Conservation (phyloP, 2,888 invertebrate species). For the Sarcophaga carnaria region DNA sequence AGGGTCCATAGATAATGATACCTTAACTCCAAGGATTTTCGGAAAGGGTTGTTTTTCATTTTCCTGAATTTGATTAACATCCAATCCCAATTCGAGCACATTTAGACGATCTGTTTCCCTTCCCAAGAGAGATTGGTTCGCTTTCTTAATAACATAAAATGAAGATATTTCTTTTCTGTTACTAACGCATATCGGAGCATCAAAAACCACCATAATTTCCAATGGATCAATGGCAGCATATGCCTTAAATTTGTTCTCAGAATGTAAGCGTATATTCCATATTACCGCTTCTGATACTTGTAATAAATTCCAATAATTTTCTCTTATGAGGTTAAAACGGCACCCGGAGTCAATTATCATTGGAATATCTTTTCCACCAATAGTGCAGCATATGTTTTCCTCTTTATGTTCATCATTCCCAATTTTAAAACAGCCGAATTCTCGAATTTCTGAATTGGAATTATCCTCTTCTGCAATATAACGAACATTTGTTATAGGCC, state of each 20-base stretch:
- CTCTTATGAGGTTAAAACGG: conserved; percentile 54
- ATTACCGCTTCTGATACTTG: neutral
- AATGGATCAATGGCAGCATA: no score
- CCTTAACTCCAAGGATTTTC: conserved; percentile 24
- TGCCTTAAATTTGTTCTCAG: no score
- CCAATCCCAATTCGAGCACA: conserved; percentile 41
- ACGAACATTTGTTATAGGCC: no score
- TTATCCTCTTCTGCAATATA: no score
- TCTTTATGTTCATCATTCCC: no score
- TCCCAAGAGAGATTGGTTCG: conserved; percentile 64
- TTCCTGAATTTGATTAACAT: conserved; percentile 24
- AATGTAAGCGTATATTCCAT: no score
- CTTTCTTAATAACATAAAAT: conserved; percentile 65
- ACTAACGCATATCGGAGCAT: conserved; percentile 40
- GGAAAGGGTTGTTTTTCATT: conserved; percentile 51
- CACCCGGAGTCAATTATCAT: conserved; percentile 42
- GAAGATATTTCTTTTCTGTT: conserved; percentile 39
- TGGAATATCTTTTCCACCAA: conserved; percentile 1
- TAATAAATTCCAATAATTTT: conserved; percentile 47
- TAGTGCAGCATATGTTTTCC: no score
- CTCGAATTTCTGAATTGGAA: no score
- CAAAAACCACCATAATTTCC: conserved; percentile 36
- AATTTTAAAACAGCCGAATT: no score
- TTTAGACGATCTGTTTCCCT: conserved; percentile 62
- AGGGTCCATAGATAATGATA: conserved; percentile 28